phyloP scores from a whole-genome alignment of 2,888 invertebrate genomes.

The Melanchra persicariae region DNA sequence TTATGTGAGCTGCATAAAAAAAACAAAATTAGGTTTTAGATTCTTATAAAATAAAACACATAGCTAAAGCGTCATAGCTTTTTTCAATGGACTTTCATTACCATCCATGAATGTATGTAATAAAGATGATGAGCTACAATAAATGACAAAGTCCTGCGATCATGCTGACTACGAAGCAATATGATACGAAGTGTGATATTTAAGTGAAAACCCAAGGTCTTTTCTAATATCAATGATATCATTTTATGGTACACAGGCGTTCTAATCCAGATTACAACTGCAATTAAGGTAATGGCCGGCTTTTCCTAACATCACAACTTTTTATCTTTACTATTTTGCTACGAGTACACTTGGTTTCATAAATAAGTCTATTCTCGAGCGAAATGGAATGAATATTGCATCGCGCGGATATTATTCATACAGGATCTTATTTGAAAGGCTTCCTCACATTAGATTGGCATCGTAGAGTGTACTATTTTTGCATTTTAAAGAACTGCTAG shows the following conservation, averaged over 20 bases:
- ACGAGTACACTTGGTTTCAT: slow-evolving; percentile 11
- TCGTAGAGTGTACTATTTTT: not conserved
- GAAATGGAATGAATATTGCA: slow-evolving; percentile 29
- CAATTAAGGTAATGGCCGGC: slow-evolving; percentile 36
- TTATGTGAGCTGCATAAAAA: not conserved
- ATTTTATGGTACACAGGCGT: slow-evolving; percentile 28
- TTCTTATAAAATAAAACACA: not conserved
- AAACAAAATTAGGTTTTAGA: not conserved
- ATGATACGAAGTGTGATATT: slow-evolving; percentile 2
- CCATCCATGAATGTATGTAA: not conserved
- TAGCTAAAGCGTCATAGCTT: not conserved
- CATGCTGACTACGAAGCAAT: slow-evolving; percentile 1
- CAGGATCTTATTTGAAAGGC: slow-evolving; percentile 51
- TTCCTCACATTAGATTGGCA: slow-evolving; percentile 41
- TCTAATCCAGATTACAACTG: slow-evolving; percentile 39
- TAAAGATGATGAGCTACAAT: not conserved
- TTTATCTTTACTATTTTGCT: slow-evolving; percentile 39
- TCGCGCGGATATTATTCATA: slow-evolving; percentile 54
- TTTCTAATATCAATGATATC: slow-evolving; percentile 6
- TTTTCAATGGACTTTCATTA: not conserved
- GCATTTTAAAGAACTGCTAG: not conserved
- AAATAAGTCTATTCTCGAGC: slow-evolving; percentile 9
- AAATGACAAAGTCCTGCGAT: no score
- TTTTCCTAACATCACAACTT: slow-evolving; percentile 34
- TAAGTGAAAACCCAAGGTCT: slow-evolving; percentile 39